Base-by-base conservation (phyloP, 2,888 invertebrate genomes). In the Sepioteuthis lessoniana region DNA sequence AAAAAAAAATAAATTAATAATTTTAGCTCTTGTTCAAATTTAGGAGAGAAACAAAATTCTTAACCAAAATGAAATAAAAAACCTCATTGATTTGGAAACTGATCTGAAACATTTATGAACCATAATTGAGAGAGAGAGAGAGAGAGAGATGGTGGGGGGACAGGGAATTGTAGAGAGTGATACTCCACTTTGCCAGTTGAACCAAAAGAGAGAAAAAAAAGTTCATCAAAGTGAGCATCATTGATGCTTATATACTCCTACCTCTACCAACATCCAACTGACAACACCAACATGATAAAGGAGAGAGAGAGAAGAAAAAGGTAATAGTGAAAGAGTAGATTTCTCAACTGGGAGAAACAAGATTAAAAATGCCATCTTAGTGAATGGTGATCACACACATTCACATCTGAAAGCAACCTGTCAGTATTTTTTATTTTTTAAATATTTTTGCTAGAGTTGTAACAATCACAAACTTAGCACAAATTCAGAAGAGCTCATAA, bases 1-100 rank as follows among this genome's bases (percentile, higher is more conserved):
- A 55, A 25, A 55, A 55, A 55, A 55, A 55, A 55, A 55, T 8
- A 47, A 47, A 25, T 7, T 2, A 76, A 55, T 5, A 76, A 76
- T 35, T 76, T 76, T 76, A 76, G n/a, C 76, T 76, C 76, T 76
- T 76, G 76, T 76, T 76, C 76, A 76, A 76, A 76, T 76, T 76
- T 76, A 76, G 76, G 76, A 76, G 76, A 76, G 4, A 76, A 60
- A n/a, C n/a, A n/a, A 76, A 76, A n/a, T n/a, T n/a, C 13, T 76
- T n/a, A 13, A 19, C 16, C n/a, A 10, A 76, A 76, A n/a, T n/a
- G n/a, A 13, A 8, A n/a, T 76, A n/a, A 76, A n/a, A 76, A 76
- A n/a, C 16, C n/a, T 35, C 19, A n/a, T 76, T 76, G n/a, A 28
- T 60, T 28, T 25, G 31, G 31, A 60, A 76, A 76, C 19, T n/a